Base-by-base conservation (phyloP, 2,888 invertebrate genomes). In the Drosophila cracens region DNA sequence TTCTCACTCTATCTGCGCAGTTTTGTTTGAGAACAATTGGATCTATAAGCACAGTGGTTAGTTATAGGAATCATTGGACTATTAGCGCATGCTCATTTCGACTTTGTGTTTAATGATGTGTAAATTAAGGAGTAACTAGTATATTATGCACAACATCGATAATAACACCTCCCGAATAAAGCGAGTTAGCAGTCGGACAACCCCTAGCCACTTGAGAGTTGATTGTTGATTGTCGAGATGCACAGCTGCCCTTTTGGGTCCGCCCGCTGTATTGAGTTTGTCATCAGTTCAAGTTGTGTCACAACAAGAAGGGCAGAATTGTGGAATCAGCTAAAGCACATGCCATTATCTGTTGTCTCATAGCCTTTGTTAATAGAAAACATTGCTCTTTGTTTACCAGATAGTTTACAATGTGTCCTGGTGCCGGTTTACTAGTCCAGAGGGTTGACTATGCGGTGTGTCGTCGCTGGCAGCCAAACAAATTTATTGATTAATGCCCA, bases 401-500 rank as follows among this genome's bases (percentile, higher is more conserved):
- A 53, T 64, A 62, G 74, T 66, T 68, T 68, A 77, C 77, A 82
- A 84, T 82, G 81, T 77, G 64, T 75, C 70, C 76, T 66, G 61
- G n/a, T 25, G 33, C 16, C 51, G 27, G 51, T 31, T 70, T 13
- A 25, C 64, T 49, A n/a, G 36, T 54, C 40, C 27, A 33, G 33
- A 48, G 40, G 57, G 79, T 81, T 84, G 65, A 57, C 76, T 58
- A 62, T 85, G 85, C 74, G 85, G 85, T 86, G 73, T 87, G 89
- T 84, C 68, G 72, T 60, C 70, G 72, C 67, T 89, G 88, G 82
- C 86, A 88, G 79, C 60, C 81, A 90, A 91, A 90, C 91, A 92
- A 92, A 92, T 92, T 92, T 92, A 91, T 92, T 92, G 91, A 92
- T 92, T 91, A 91, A 92, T 92, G 92, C 79, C 69, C 80, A 31